Conservation (phyloP, 1,140 invertebrate species). For the Formica selysi region DNA sequence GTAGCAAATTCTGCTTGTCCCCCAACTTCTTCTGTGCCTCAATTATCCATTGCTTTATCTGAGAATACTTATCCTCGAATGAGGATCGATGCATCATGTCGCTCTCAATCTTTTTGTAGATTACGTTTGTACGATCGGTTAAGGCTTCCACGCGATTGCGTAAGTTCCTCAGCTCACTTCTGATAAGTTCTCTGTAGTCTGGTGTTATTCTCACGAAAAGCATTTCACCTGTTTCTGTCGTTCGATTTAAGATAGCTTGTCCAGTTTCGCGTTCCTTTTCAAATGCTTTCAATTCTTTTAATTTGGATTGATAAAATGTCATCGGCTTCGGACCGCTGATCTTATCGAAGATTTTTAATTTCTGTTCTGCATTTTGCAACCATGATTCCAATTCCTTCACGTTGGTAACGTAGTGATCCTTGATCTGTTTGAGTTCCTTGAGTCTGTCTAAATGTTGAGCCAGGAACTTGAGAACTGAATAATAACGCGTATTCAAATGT, state of each 20-base stretch:
- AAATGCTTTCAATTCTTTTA: constrained; percentile 92
- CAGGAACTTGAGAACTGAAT: constrained; percentile 91
- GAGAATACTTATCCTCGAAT: constrained; percentile 95
- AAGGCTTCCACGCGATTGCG: constrained; percentile 94
- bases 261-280: constrained; percentile 92
- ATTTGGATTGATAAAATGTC: constrained; percentile 89
- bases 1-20: constrained; percentile 89
- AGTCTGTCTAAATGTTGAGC: constrained; percentile 90
- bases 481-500: constrained; percentile 92
- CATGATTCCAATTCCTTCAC: constrained; percentile 92
- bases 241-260: constrained; percentile 91
- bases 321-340: constrained; percentile 89
- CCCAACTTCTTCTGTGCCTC: constrained; percentile 91
- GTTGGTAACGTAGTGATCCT: constrained; percentile 89
- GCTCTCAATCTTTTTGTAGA: constrained; percentile 95
- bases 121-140: constrained; percentile 93
- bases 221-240: constrained; percentile 94
- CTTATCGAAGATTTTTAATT: constrained; percentile 90
- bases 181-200: constrained; percentile 94
- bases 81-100: constrained; percentile 95
- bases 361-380: constrained; percentile 91
- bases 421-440: constrained; percentile 89
- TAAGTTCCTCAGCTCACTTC: constrained; percentile 93
- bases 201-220: constrained; percentile 95
- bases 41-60: constrained; percentile 93